Percentiles rank a stretch among this genome's conserved stretches.
Evolutionary conservation across 2,888 invertebrate genomes (phyloP).

Genomic region (Tetragonisca angustula): DNA sequence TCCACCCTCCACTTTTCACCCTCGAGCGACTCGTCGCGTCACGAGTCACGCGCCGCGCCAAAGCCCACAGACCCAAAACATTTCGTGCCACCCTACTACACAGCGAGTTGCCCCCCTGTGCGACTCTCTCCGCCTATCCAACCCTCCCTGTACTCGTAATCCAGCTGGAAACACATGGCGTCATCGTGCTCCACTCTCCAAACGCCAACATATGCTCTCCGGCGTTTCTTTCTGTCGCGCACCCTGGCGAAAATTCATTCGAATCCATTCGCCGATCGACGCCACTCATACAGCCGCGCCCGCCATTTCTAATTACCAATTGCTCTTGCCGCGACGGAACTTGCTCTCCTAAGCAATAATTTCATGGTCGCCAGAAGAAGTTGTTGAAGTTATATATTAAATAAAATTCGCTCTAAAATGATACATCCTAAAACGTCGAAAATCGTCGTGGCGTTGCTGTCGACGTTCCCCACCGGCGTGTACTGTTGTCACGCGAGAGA

Average conservation of each 20-base stretch:
- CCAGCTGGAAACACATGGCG: constrained; percentile 82
- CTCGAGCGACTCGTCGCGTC: constrained; percentile 25
- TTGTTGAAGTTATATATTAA: too few relatives aligned
- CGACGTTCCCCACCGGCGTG: too few relatives aligned
- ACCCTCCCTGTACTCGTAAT: constrained; percentile 66
- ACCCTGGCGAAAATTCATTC: constrained; percentile 61
- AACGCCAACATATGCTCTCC: constrained; percentile 64
- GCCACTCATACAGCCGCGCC: background rate
- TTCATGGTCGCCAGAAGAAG: too few relatives aligned
- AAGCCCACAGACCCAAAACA: constrained; percentile 66
- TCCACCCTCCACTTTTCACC: constrained; percentile 1
- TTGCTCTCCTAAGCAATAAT: constrained; percentile 9
- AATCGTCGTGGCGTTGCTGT: too few relatives aligned
- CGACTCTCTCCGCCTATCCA: constrained; percentile 16
- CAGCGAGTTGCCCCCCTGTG: constrained; percentile 29
- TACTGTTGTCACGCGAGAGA: too few relatives aligned
- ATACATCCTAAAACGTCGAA: too few relatives aligned
- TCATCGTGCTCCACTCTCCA: constrained; percentile 65
- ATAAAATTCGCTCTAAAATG: too few relatives aligned
- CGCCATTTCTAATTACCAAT: constrained; percentile 41
- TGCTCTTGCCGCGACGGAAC: constrained; percentile 5
- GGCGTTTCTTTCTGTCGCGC: constrained; percentile 44
- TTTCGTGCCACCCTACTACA: constrained; percentile 59
- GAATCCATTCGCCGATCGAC: constrained; percentile 42
- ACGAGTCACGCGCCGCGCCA: constrained; percentile 27